Evolutionary conservation across 1,140 invertebrate genomes (phyloP).

Genomic region (Magallana gigas): DNA sequence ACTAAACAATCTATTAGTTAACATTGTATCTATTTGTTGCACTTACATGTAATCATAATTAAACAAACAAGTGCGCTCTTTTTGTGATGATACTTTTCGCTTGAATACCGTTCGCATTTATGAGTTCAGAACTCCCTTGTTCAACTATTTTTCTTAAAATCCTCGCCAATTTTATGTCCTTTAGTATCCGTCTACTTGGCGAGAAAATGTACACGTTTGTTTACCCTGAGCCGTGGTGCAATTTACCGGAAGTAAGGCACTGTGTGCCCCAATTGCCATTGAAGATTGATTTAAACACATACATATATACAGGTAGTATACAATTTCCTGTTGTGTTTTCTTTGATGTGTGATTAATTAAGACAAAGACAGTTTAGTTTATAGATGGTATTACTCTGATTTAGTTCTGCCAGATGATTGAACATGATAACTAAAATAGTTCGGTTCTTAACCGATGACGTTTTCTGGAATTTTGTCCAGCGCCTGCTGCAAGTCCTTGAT

Average conservation of each 20-base stretch:
- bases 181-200: background rate
- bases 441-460: background rate
- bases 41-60: too few species aligned
- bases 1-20: too few species aligned
- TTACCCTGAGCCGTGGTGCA: background rate
- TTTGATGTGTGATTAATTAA: too few species aligned
- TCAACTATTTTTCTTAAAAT: background rate
- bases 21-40: too few species aligned
- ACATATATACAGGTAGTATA: too few species aligned
- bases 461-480: constrained; percentile 70
- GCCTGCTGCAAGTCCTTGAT: constrained; percentile 92
- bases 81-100: background rate
- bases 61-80: background rate
- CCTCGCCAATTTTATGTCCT: background rate
- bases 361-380: too few species aligned
- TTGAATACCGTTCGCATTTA: background rate
- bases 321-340: too few species aligned
- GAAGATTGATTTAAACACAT: background rate
- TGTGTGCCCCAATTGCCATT: background rate
- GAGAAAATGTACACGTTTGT: background rate
- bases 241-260: background rate
- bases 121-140: background rate
- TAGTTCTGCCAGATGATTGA: too few species aligned
- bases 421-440: too few species aligned
- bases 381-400: too few species aligned